phyloP scores from a whole-genome alignment of 2,797 vertebrate species.

The Lepus oiostolus region DNA sequence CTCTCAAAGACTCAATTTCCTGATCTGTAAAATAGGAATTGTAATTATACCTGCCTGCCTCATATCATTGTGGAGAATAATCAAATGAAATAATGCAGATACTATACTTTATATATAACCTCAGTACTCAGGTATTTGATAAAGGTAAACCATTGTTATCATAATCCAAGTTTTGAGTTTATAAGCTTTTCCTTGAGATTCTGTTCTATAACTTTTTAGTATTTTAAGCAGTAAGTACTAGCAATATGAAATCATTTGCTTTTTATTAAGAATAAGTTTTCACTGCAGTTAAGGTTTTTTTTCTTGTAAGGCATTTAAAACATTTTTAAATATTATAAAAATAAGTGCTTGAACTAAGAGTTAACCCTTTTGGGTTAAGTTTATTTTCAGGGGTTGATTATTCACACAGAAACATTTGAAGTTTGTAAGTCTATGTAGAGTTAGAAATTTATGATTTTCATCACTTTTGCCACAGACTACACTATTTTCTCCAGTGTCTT shows the following conservation, averaged over 20 bases:
- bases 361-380: conserved; percentile 11
- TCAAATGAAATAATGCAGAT: conserved; percentile 35
- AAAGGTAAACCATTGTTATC: conserved; percentile 29
- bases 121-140: conserved; percentile 10
- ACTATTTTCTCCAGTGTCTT: conserved; percentile 19
- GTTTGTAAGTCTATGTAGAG: conserved; percentile 42
- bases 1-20: conserved; percentile 70
- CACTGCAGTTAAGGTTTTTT: not conserved
- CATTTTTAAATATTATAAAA: conserved; percentile 30
- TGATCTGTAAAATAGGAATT: conserved; percentile 68
- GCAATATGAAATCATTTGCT: not conserved
- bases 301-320: conserved; percentile 34
- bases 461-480: not conserved
- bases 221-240: conserved; percentile 11
- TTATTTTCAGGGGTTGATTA: not conserved
- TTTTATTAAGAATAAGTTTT: conserved; percentile 59
- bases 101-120: not conserved
- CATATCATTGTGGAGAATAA: conserved; percentile 52
- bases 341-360: conserved; percentile 49
- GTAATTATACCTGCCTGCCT: conserved; percentile 22
- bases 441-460: conserved; percentile 50
- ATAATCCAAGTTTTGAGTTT: conserved; percentile 4
- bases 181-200: conserved; percentile 39
- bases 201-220: not conserved
- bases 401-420: conserved; percentile 27